Base-by-base conservation (phyloP, 1,140 invertebrate species). In the Drosophila ercepeae region DNA sequence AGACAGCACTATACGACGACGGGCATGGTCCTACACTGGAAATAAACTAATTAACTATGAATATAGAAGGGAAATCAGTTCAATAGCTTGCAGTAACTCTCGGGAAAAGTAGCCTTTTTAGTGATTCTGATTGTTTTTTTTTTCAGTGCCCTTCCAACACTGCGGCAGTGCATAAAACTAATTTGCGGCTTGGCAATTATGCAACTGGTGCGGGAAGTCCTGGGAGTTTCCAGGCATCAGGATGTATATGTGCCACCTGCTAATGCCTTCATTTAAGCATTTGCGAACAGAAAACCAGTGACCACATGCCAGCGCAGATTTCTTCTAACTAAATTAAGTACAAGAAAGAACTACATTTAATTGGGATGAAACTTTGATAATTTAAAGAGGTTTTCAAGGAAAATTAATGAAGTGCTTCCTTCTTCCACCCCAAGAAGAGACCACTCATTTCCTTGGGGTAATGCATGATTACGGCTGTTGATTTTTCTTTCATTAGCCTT, bases 401-500 rank as follows among this genome's bases (percentile, higher is more conserved):
- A 44, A 52, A 52, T 52, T 34, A 67, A 65, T 67, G 63, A 19
- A 65, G 32, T 65, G n/a, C 41, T 53, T 25, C 19, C 60, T 34
- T n/a, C 27, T 50, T n/a, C n/a, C n/a, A n/a, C 29, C 55, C 32
- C 39, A 13, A 6, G n/a, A n/a, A 44, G 16, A 34, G 19, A 18
- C 29, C 19, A 39, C 36, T 45, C 39, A 68, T 68, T 67, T 68
- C 61, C 60, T 63, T 16, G 18, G 46, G 46, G 46, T 19, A 5
- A 18, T 44, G 51, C 42, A 51, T 64, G 78, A 84, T 71, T 60
- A 60, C 29, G 54, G 48, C 54, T 78, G 72, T 64, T 79, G 77
- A 78, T 75, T 75, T 70, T 54, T 32, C 55, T 70, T 79, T 86
- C 81, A 86, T 83, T 83, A 83, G 64, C 75, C 55, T 78, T 84